These are phyloP conservation scores for Apaloderma vittatum DNA, from an alignment of 2,113 vertebrate species.

Conservation along the genomic window DNA sequence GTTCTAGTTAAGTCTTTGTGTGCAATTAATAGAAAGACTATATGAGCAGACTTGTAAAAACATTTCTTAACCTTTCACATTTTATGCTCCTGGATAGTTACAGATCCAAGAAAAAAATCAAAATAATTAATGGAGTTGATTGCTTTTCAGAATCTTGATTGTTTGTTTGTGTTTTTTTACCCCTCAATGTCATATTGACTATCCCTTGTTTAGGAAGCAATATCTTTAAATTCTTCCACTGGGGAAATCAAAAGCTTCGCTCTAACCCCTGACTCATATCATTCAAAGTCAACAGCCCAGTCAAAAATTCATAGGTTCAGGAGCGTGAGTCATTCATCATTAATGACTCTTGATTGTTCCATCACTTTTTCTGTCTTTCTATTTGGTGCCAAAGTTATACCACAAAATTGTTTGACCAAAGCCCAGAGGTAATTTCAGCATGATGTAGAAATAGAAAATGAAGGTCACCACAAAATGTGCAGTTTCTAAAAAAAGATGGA, in stretches of 20 bases:
- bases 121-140: background rate
- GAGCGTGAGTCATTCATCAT: constrained; percentile 32
- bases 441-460: background rate
- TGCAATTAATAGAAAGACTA: background rate
- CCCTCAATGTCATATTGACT: background rate
- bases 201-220: constrained; percentile 37
- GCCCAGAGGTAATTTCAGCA: constrained; percentile 20
- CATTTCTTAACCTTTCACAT: background rate
- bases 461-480: background rate
- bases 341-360: constrained; percentile 41
- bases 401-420: background rate
- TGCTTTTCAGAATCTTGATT: constrained; percentile 1
- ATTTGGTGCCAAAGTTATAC: background rate
- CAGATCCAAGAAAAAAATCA: background rate
- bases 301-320: background rate
- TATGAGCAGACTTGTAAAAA: background rate
- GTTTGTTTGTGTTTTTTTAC: too few relatives aligned
- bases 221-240: constrained; percentile 8
- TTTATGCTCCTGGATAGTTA: background rate
- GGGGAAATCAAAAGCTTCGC: constrained; percentile 32
- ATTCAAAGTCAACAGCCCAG: background rate
- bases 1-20: background rate
- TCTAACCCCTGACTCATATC: constrained; percentile 9
- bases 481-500: background rate
- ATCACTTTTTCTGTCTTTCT: constrained; percentile 28